These are phyloP conservation scores for Muscidifurax raptorellus DNA, from an alignment of 1,140 invertebrate species.

Conservation along the genomic window DNA sequence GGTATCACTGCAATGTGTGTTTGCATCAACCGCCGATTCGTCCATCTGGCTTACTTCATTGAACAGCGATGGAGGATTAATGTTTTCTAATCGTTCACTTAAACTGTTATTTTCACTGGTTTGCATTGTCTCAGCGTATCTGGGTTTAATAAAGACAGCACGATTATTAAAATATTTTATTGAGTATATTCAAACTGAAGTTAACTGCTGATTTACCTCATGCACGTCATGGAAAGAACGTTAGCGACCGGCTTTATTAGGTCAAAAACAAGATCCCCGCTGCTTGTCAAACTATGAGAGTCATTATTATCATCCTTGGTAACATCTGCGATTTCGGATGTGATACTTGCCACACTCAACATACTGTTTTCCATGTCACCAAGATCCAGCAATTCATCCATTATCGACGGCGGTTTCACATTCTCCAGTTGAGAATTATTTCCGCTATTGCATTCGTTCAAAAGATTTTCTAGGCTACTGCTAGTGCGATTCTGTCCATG, in stretches of 20 bases:
- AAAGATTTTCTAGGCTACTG: slow-evolving; percentile 80
- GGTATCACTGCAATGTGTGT: slow-evolving; percentile 77
- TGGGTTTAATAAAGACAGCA: slow-evolving; percentile 28
- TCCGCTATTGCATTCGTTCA: slow-evolving; percentile 75
- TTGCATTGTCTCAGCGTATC: slow-evolving; percentile 68
- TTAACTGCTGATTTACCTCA: slow-evolving; percentile 60
- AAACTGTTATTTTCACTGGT: slow-evolving; percentile 72
- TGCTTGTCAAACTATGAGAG: slow-evolving; percentile 63
- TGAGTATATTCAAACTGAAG: not conserved
- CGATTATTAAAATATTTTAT: not conserved
- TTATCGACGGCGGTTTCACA: slow-evolving; percentile 87
- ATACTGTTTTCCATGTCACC: slow-evolving; percentile 86
- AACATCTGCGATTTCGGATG: slow-evolving; percentile 83
- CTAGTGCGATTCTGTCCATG: slow-evolving; percentile 77
- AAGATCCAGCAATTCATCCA: slow-evolving; percentile 84
- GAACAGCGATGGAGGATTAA: slow-evolving; percentile 80
- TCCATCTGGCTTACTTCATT: slow-evolving; percentile 80
- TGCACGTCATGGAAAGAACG: slow-evolving; percentile 69
- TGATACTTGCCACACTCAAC: slow-evolving; percentile 89
- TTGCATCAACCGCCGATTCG: slow-evolving; percentile 78
- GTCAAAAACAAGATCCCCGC: slow-evolving; percentile 66
- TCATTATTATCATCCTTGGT: slow-evolving; percentile 63
- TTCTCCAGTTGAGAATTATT: slow-evolving; percentile 82
- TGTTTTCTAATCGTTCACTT: slow-evolving; percentile 79
- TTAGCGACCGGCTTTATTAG: slow-evolving; percentile 71